Base-by-base conservation (phyloP, 2,113 vertebrate genomes). In the Rhea americana region DNA sequence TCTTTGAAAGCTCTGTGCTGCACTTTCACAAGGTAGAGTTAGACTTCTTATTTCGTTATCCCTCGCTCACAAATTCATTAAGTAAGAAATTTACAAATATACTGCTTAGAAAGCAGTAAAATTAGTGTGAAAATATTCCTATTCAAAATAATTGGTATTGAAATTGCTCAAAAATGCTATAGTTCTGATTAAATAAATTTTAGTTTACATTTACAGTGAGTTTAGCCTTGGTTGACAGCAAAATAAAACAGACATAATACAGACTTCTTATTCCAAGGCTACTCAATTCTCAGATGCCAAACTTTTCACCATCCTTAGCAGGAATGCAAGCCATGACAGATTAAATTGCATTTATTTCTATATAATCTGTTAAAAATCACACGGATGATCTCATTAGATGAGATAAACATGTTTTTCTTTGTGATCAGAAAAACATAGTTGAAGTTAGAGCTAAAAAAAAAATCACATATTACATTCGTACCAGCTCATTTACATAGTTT, bases 381-480 rank as follows among this genome's bases (percentile, higher is more conserved):
- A 6, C 15, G 4, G 18, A 4, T 45, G 6, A 59, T 68, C 58
- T 45, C 72, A 76, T 26, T 35, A 53, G 12, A 2, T 50, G 11
- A 26, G 56, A 47, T 15, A 0, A 85, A 7, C 7, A 41, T 4
- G 30, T 37, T 71, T 76, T 71, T 37, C 39, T 63, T 79, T 8
- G 24, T 72, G 20, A 79, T 62, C 3, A n/a, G 30, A 32, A 76
- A 18, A 24, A 61, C 32, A 55, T 20, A 1, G 4, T 7, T 28
- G 13, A 75, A 80, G 13, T 2, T 39, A 2, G 7, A 41, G 63
- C 65, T 28, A 48, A 5, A 79, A 10, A 48, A 82, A 8, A 43
- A 9, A 35, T 10, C 0, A 0, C 18, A 22, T 56, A 30, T 59
- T 39, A 19, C 17, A 32, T 7, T 59, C 47, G 41, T n/a, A 13